Percentiles rank a stretch among this genome's conserved stretches.
phyloP scores from a whole-genome alignment of 2,888 invertebrate species.

The Papilio elwesi region DNA sequence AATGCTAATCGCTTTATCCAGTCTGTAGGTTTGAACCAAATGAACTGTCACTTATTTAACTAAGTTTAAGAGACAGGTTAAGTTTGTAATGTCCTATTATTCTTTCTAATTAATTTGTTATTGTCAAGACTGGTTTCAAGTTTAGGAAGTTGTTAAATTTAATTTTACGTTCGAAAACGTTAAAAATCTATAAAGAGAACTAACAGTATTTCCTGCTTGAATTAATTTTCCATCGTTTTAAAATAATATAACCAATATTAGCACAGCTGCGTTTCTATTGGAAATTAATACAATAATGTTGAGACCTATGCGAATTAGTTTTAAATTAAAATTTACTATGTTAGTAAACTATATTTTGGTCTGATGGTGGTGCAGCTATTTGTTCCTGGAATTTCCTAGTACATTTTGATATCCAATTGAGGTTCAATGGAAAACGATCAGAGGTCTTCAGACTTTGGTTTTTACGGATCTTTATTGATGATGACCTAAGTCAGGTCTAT shows the following conservation, averaged over 20 bases:
- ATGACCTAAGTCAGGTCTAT: background rate
- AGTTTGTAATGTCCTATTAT: conserved; percentile 27
- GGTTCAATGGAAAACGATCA: too few species aligned
- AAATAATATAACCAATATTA: background rate
- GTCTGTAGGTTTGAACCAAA: conserved; percentile 30
- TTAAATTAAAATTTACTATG: too few species aligned
- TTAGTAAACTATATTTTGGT: too few species aligned
- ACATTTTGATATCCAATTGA: too few species aligned
- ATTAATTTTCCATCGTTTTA: conserved; percentile 19
- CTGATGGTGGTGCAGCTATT: too few species aligned
- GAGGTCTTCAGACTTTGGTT: too few species aligned
- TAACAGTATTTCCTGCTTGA: conserved; percentile 22
- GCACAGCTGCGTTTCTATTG: background rate
- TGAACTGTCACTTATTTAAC: conserved; percentile 30
- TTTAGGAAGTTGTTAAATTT: conserved; percentile 20
- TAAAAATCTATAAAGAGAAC: conserved; percentile 9
- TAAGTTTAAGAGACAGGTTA: conserved; percentile 32
- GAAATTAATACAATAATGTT: too few species aligned
- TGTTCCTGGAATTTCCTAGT: too few species aligned
- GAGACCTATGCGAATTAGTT: too few species aligned
- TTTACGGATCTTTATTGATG: too few species aligned
- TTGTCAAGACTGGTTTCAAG: conserved; percentile 18
- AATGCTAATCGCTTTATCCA: conserved; percentile 36
- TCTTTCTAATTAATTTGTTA: conserved; percentile 22
- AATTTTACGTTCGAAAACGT: background rate